Conservation (phyloP, 2,888 invertebrate species). For the Palloptera scutellata region DNA sequence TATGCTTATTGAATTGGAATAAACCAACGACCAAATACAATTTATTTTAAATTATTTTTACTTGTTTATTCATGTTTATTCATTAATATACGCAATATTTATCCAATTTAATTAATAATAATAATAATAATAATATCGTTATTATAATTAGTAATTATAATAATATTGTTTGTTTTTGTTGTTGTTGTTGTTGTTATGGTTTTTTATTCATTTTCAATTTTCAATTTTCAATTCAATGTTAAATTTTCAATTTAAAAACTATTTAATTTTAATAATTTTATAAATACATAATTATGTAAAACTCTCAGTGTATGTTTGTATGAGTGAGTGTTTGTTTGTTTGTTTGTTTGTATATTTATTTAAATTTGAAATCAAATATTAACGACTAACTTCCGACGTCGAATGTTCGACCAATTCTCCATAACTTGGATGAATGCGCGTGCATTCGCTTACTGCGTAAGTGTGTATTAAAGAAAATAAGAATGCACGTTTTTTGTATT, state of each 20-base stretch:
- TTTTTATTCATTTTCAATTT: neutral
- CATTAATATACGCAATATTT: constrained; percentile 10
- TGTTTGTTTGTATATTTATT: neutral
- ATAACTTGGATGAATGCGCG: no score
- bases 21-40: constrained; percentile 7
- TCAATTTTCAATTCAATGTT: neutral
- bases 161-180: constrained; percentile 9
- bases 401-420: no score
- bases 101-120: constrained; percentile 3
- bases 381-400: neutral
- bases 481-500: no score
- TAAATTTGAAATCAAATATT: constrained; percentile 1
- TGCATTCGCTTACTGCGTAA: no score
- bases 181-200: constrained; percentile 2
- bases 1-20: neutral
- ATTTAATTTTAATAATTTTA: neutral
- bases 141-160: constrained; percentile 4
- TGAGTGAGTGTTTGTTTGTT: constrained; percentile 1
- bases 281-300: constrained; percentile 6
- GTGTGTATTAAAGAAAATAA: no score
- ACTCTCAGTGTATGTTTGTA: neutral
- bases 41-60: constrained; percentile 7
- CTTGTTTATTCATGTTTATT: constrained; percentile 10
- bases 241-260: constrained; percentile 9
- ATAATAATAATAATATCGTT: constrained; percentile 10